Base-by-base conservation (phyloP, 2,888 invertebrate species). In the Harpalus rufipes region DNA sequence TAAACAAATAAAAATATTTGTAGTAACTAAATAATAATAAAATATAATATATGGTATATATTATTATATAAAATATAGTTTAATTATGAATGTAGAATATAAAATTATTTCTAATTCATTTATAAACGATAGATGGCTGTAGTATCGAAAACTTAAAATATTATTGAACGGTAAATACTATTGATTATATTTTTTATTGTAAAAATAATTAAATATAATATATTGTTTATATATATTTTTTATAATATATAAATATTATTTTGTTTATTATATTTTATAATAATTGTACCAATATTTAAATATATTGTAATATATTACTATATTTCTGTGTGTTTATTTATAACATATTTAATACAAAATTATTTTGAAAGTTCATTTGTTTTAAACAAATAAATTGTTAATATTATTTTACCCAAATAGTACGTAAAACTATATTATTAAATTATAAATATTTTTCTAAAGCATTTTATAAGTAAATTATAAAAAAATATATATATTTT, bases 211-310 rank as follows among this genome's bases (percentile, higher is more conserved):
- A 6, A 0, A 32, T 4, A 32, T 6, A 32, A 32, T 32, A 5
- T 32, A 5, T 32, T 32, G 5, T 32, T 32, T 32, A 4, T 32
- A 5, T 32, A 32, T 32, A 32, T 32, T 51, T 51, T 51, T 5
- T 10, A 51, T 51, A 51, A 51, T 51, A 51, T 51, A 44, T 51
- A 51, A 51, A 51, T 12, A 51, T 51, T 51, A 51, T 51, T 51
- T 51, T 51, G 8, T 51, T 10, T 51, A 51, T 51, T 51, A 12
- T 51, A 10, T 1, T 44, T 4, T 51, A 10, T 2, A 12, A 51
- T 4, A 51, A 12, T 51, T 51, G 44, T 51, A 12, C 4, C 21
- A 21, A 51, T 51, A 10, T 8, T 51, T 51, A 51, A 51, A 51
- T 51, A 12, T 51, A 51, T 51, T 51, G 44, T 51, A 51, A 51